Evolutionary conservation across 2,113 vertebrate genomes (phyloP), one percentile per base, ranked within the genome.

Genomic region (Mastomys coucha): DNA sequence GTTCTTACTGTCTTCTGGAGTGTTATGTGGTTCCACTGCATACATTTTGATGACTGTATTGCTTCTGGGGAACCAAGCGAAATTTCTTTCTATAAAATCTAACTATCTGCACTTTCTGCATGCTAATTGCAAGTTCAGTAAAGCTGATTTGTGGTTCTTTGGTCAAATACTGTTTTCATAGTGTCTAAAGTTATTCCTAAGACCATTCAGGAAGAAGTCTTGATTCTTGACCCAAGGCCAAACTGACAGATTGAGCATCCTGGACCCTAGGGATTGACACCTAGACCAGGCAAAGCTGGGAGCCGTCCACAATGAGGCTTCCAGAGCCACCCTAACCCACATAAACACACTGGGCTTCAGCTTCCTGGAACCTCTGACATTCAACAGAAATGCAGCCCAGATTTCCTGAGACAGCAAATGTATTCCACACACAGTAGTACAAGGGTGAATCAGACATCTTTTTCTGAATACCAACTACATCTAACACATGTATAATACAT

Each of bases 121-220:
- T 24, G 24, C 63, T 2, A 5, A 19, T 33, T 45, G 0, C 0
- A 4, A n/a, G 19, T 28, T 14, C 5, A 0, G 5, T 0, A 3
- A 51, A 16, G n/a, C 63, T 11, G 0, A 0, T 12, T 9, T 11
- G 0, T 16, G 6, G 7, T 8, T 0, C 3, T 0, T 5, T 33
- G 0, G 31, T 17, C 36, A 20, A 0, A 16, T 0, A 0, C 1
- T 5, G 4, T 45, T 42, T 1, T 22, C 3, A 1, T 1, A 26
- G 10, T 2, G 7, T 5, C 3, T 16, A 7, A 14, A 10, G 42
- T 19, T 11, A 3, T 45, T 4, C 67, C 60, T 51, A 2, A 8
- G 7, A 12, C 3, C 0, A 3, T 67, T 53, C 67, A 53, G 8
- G 1, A 5, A 80, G 49, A 51, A 17, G 5, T 0, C 17, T 28